Evolutionary conservation across 2,888 invertebrate species (phyloP).

Genomic region (Volucella inanis): DNA sequence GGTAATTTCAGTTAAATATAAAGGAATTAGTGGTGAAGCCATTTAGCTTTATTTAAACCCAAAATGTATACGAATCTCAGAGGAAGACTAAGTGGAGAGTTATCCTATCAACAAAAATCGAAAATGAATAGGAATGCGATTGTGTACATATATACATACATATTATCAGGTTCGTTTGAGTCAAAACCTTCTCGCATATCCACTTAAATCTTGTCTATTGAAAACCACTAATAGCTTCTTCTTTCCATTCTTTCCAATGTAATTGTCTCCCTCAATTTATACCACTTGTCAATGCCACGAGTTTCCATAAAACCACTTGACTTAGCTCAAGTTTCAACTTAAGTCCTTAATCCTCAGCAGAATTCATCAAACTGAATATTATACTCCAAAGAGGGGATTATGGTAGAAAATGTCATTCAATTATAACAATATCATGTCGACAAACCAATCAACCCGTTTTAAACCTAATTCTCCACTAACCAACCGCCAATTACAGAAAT

Average conservation of each 20-base stretch:
- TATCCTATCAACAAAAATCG: too few relatives aligned
- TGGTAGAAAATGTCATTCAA: conserved; percentile 30
- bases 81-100: too few relatives aligned
- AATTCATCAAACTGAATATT: conserved; percentile 33
- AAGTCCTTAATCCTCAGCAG: neutral
- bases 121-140: too few relatives aligned
- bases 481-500: conserved; percentile 49
- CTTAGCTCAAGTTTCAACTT: neutral
- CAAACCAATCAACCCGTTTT: conserved; percentile 46
- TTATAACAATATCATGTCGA: conserved; percentile 54
- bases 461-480: conserved; percentile 18
- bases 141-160: too few relatives aligned
- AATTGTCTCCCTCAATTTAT: neutral
- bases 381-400: conserved; percentile 1
- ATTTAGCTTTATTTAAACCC: too few relatives aligned
- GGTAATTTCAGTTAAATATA: too few relatives aligned
- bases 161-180: too few relatives aligned
- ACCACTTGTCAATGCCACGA: neutral
- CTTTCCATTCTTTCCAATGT: neutral
- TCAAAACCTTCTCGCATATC: too few relatives aligned
- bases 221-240: too few relatives aligned
- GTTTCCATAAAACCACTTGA: neutral
- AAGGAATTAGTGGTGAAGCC: too few relatives aligned
- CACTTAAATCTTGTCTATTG: too few relatives aligned
- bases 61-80: too few relatives aligned